Conservation (phyloP, 2,888 invertebrate species). For the Oligia latruncula region DNA sequence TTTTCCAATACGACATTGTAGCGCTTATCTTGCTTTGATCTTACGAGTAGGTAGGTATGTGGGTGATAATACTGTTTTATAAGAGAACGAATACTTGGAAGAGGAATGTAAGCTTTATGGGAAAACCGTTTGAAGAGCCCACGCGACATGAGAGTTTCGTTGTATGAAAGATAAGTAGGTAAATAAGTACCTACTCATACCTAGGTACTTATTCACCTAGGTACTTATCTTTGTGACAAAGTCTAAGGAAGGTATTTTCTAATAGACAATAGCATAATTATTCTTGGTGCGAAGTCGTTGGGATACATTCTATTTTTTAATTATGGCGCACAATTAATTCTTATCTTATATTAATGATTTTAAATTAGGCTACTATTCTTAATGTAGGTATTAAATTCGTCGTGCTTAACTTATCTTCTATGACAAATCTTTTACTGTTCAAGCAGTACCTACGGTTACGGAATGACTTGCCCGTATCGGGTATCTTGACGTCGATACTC, state of each 20-base stretch:
- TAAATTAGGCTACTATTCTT: neutral
- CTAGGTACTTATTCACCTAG: neutral
- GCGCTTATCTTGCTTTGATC: conserved; percentile 27
- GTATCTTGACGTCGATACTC: neutral
- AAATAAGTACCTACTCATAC: neutral
- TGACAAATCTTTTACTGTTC: neutral
- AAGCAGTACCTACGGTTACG: neutral
- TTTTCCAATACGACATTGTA: conserved; percentile 12
- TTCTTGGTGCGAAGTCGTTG: neutral
- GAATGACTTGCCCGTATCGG: neutral
- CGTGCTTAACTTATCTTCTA: neutral
- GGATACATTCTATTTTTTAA: neutral
- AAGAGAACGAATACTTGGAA: conserved; percentile 25
- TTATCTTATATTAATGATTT: too few species aligned
- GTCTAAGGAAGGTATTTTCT: neutral
- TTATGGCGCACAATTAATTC: too few species aligned
- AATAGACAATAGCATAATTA: neutral
- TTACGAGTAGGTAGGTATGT: conserved; percentile 6
- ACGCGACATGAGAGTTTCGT: conserved; percentile 4
- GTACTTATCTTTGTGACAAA: neutral
- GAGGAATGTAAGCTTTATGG: conserved; percentile 28
- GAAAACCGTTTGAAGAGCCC: conserved; percentile 34
- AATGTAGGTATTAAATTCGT: neutral
- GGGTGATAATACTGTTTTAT: conserved; percentile 39
- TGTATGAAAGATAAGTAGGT: neutral